Evolutionary conservation across 37 sponge, comb jelly and placozoan species (phyloP).

Genomic region (Cliona cf. orientalis): DNA sequence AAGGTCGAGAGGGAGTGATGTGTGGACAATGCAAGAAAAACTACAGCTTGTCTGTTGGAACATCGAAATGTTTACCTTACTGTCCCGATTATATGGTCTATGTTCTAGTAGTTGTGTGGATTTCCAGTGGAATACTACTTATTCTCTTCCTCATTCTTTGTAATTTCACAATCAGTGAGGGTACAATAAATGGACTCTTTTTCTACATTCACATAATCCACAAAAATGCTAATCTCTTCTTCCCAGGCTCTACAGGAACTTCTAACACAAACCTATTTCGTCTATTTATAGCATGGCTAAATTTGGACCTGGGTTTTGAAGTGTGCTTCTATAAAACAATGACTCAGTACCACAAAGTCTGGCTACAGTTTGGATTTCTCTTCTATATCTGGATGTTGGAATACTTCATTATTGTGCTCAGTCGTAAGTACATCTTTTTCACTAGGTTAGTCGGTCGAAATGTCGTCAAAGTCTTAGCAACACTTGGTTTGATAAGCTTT

Average conservation of each 20-base stretch:
- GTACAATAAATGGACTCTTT: neutral
- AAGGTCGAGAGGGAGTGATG: neutral
- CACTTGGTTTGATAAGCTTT: neutral
- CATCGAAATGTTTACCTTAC: neutral
- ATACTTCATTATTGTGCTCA: neutral
- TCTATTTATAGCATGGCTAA: too few relatives aligned
- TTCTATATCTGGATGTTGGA: neutral
- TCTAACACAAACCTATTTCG: too few relatives aligned
- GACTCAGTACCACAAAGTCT: neutral
- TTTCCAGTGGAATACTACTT: neutral
- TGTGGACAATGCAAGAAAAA: neutral
- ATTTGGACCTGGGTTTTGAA: slow-evolving; percentile 1
- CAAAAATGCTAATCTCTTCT: neutral
- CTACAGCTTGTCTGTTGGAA: neutral
- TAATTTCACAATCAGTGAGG: neutral
- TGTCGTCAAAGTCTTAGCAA: slow-evolving; percentile 1
- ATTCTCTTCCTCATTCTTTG: neutral
- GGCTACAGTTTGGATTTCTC: slow-evolving; percentile 2
- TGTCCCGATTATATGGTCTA: neutral
- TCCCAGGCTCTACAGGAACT: too few relatives aligned
- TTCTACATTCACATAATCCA: neutral
- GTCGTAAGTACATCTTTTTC: slow-evolving; percentile 3
- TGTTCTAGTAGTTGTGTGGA: neutral
- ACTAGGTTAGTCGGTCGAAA: neutral
- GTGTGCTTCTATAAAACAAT: neutral